These are phyloP conservation scores for Phaethornis superciliosus DNA, from an alignment of 2,113 vertebrate genomes.

Conservation along the genomic window DNA sequence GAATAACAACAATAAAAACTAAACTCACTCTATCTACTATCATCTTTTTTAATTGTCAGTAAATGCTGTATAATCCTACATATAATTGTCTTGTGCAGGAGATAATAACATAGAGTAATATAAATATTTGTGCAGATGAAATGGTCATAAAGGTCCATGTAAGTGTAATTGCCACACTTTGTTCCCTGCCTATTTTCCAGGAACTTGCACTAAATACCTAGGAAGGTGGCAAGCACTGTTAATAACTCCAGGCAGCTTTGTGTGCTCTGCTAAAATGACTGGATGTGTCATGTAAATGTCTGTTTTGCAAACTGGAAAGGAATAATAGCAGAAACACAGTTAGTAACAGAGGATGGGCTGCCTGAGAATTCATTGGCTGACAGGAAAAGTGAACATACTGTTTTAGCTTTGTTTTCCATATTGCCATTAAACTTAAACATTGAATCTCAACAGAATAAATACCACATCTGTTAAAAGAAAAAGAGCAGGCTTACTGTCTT, in stretches of 20 bases:
- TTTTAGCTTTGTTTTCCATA: neutral
- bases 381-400: neutral
- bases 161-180: neutral
- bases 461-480: neutral
- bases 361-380: neutral
- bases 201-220: neutral
- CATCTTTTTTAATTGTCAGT: neutral
- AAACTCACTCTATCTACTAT: neutral
- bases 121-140: conserved; percentile 22
- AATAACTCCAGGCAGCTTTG: conserved; percentile 18
- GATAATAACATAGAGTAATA: neutral
- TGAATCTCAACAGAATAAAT: neutral
- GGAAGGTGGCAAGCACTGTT: neutral
- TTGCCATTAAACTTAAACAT: neutral
- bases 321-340: conserved; percentile 4
- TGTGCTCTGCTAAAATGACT: neutral
- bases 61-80: neutral
- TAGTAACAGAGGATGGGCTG: neutral
- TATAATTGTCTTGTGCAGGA: neutral
- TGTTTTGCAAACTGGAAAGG: conserved; percentile 14
- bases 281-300: neutral
- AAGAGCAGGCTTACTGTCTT: neutral
- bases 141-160: neutral
- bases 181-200: conserved; percentile 13
- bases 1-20: neutral